Conservation (phyloP, 2,888 invertebrate species). For the Adelognathus sp. region DNA sequence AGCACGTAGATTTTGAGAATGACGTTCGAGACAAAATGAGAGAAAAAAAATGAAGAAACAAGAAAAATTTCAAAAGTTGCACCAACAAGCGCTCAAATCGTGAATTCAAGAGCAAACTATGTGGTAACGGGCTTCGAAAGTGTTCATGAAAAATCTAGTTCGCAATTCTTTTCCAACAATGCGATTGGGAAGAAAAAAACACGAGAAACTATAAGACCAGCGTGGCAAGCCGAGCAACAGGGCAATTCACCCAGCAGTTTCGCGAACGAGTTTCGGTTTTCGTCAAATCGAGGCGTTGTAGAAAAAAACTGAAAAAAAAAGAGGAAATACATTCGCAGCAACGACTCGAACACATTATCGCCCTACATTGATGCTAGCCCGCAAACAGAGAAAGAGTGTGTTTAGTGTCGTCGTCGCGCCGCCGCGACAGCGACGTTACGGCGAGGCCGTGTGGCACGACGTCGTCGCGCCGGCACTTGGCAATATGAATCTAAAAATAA, state of each 20-base stretch:
- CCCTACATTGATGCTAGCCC: not conserved
- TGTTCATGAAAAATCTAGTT: not conserved
- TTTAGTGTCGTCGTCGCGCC: constrained; percentile 42
- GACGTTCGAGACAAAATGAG: not conserved
- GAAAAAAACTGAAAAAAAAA: not conserved
- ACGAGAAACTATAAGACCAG: not conserved
- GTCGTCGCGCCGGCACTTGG: constrained; percentile 60
- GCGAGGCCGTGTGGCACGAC: constrained; percentile 47
- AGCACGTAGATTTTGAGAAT: too few relatives aligned
- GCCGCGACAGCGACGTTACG: constrained; percentile 41
- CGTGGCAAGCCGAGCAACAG: too few relatives aligned
- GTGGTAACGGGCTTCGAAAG: not conserved
- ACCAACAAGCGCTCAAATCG: not conserved
- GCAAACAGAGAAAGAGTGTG: not conserved
- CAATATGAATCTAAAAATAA: constrained; percentile 77
- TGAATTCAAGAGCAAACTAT: not conserved
- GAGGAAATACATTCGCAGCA: too few relatives aligned
- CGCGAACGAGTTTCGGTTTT: too few relatives aligned
- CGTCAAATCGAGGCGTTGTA: not conserved
- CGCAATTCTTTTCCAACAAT: not conserved
- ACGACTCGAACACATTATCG: not conserved
- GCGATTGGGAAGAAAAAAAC: not conserved
- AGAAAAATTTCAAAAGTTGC: not conserved
- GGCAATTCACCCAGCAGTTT: too few relatives aligned
- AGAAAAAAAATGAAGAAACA: not conserved